These are phyloP conservation scores for Drosophila flavopinicola DNA, from an alignment of 2,888 invertebrate genomes.

Conservation along the genomic window DNA sequence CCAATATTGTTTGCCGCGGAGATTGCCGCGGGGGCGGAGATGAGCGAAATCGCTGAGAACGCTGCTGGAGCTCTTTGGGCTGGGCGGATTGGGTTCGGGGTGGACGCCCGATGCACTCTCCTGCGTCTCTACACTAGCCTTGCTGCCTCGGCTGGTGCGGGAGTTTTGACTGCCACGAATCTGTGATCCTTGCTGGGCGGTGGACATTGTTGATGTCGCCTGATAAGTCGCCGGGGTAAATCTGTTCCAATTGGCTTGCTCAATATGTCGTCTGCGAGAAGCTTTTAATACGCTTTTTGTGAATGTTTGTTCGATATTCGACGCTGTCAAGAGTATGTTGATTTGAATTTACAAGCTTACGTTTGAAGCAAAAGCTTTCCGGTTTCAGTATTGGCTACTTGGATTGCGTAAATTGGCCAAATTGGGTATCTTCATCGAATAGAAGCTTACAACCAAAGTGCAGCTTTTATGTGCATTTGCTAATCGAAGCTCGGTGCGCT, in stretches of 20 bases:
- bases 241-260: background rate
- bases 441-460: background rate
- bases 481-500: constrained; percentile 2
- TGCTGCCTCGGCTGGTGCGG: background rate
- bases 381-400: constrained; percentile 6
- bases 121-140: background rate
- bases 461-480: constrained; percentile 13
- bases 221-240: background rate
- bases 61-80: constrained; percentile 30
- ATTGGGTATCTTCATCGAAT: background rate
- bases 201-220: constrained; percentile 7
- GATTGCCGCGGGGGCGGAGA: constrained; percentile 33
- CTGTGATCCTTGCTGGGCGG: background rate
- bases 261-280: constrained; percentile 5
- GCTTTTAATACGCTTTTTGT: constrained; percentile 3
- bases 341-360: constrained; percentile 10
- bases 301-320: constrained; percentile 51
- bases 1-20: constrained; percentile 75
- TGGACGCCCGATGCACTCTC: no score
- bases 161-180: background rate
- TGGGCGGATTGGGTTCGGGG: background rate
- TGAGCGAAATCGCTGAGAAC: constrained; percentile 48
- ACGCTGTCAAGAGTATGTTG: background rate
- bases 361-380: background rate
- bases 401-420: no score